Evolutionary conservation across 1,140 invertebrate genomes (phyloP).

Genomic region (Atta texana): DNA sequence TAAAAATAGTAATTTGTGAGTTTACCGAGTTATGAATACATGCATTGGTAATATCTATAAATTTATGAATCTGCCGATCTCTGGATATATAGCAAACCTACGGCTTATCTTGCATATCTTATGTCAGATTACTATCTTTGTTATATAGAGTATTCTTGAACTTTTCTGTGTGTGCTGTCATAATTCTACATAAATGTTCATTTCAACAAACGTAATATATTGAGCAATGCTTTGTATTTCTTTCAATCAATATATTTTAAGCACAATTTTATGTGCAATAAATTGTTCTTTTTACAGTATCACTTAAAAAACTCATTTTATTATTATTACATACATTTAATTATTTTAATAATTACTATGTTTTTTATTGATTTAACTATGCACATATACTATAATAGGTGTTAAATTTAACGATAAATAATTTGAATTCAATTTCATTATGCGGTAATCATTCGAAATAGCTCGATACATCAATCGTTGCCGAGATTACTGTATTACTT

Average conservation of each 20-base stretch:
- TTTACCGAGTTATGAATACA: conserved; percentile 28
- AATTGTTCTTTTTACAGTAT: not conserved
- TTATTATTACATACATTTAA: not conserved
- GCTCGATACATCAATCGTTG: too few species aligned
- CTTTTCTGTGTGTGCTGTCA: not conserved
- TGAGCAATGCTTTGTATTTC: not conserved
- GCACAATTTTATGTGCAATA: not conserved
- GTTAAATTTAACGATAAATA: too few species aligned
- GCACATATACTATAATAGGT: too few species aligned
- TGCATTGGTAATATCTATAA: conserved; percentile 14
- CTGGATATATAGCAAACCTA: not conserved
- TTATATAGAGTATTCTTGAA: not conserved
- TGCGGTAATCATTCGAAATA: too few species aligned
- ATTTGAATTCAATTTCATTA: too few species aligned
- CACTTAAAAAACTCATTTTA: not conserved
- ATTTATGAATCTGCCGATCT: conserved; percentile 24
- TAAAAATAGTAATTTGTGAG: conserved; percentile 35
- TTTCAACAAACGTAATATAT: conserved; percentile 12
- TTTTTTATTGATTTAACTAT: not conserved
- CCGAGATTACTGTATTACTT: too few species aligned
- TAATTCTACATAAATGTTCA: not conserved
- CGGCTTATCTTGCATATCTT: conserved; percentile 7
- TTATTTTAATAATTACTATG: not conserved
- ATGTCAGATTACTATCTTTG: not conserved
- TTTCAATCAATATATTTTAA: not conserved